Conservation (phyloP, 2,113 vertebrate species). For the Tachuris rubrigastra region DNA sequence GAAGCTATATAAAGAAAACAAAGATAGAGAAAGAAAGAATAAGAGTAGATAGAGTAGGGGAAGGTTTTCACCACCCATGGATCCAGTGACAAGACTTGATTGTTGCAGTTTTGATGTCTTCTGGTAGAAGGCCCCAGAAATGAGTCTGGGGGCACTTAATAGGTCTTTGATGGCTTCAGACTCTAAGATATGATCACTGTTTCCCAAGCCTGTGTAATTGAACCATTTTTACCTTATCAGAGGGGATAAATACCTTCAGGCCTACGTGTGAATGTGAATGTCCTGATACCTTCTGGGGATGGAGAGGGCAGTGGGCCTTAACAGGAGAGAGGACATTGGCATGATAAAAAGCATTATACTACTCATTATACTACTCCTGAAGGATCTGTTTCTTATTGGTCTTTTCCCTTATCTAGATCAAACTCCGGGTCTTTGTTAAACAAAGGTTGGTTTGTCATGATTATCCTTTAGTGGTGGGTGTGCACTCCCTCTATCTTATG, state of each 20-base stretch:
- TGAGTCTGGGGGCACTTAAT: background rate
- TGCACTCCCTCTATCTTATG: accelerated
- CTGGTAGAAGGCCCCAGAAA: background rate
- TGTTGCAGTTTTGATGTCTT: background rate
- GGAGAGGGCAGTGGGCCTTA: background rate
- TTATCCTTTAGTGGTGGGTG: accelerated
- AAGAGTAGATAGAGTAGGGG: background rate
- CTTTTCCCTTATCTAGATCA: background rate
- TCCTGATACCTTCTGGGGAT: background rate
- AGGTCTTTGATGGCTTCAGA: background rate
- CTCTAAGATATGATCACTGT: background rate
- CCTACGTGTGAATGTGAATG: accelerated
- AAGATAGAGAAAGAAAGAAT: background rate
- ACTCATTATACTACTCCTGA: too few relatives aligned
- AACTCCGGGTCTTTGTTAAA: background rate
- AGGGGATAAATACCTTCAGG: background rate
- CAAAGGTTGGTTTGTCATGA: background rate
- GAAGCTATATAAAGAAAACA: background rate
- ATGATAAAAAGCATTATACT: background rate
- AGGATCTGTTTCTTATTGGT: background rate
- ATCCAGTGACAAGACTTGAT: too few relatives aligned
- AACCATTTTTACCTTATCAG: background rate
- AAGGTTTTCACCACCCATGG: background rate
- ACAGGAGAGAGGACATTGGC: background rate
- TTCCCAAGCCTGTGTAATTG: background rate